Percentiles rank a stretch among this genome's conserved stretches.
Conservation (phyloP, 2,797 vertebrate species). For the Sebastes umbrosus region DNA sequence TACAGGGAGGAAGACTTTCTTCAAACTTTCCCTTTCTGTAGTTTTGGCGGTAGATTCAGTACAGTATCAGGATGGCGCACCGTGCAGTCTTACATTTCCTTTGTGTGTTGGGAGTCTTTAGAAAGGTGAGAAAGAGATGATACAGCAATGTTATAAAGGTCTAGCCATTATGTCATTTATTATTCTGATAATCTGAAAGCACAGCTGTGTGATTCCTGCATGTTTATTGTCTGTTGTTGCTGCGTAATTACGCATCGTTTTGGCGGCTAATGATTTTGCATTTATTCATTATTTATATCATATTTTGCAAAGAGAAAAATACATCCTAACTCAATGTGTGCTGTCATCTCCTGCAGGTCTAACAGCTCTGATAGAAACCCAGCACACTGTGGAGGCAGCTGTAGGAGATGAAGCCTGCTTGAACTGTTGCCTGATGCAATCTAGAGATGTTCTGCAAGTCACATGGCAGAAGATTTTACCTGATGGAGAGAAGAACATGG, state of each 20-base stretch:
- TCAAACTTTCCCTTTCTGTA: too few relatives aligned
- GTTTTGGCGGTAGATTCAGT: too few relatives aligned
- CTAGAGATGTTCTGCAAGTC: not conserved
- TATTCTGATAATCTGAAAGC: too few relatives aligned
- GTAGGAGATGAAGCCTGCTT: slow-evolving; percentile 12
- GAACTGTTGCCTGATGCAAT: slow-evolving; percentile 11
- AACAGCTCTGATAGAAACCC: not conserved
- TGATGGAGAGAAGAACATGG: not conserved
- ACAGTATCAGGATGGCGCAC: rapidly evolving
- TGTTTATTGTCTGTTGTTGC: too few relatives aligned
- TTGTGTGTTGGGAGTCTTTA: not conserved
- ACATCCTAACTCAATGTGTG: not conserved
- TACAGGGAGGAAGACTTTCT: too few relatives aligned
- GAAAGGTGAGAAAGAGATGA: not conserved
- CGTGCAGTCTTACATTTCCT: rapidly evolving
- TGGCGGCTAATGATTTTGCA: too few relatives aligned
- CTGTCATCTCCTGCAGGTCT: slow-evolving; percentile 20
- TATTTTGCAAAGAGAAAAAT: too few relatives aligned
- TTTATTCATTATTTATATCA: too few relatives aligned
- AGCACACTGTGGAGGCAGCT: not conserved
- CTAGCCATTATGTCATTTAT: too few relatives aligned
- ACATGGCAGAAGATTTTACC: slow-evolving; percentile 5
- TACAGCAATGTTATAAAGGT: not conserved
- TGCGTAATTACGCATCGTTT: too few relatives aligned
- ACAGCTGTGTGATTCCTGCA: too few relatives aligned